These are phyloP conservation scores for Heterocephalus glaber DNA, from an alignment of 2,113 vertebrate species.

Conservation along the genomic window DNA sequence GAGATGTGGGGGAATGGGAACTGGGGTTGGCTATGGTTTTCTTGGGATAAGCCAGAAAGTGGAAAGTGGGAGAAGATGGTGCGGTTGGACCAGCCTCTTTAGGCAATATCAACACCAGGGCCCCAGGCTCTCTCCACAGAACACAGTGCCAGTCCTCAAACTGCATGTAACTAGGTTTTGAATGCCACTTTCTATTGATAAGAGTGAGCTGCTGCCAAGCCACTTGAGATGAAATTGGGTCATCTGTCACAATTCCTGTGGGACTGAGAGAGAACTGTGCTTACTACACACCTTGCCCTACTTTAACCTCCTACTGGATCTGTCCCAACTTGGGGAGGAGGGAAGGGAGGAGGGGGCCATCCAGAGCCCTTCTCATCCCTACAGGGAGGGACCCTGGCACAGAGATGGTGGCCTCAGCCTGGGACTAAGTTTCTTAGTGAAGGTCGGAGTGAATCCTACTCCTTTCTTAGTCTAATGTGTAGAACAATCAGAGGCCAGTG, in stretches of 20 bases:
- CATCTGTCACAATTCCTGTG: conserved; percentile 17
- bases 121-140: not conserved
- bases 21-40: not conserved
- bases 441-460: not conserved
- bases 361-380: not conserved
- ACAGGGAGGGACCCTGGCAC: not conserved
- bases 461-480: not conserved
- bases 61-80: not conserved
- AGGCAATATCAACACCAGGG: rapidly evolving
- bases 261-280: conserved; percentile 34
- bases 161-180: not conserved
- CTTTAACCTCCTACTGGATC: not conserved
- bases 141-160: not conserved
- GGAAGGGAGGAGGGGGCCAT: not conserved
- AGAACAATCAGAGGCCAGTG: not conserved
- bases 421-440: not conserved
- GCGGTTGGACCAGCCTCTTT: rapidly evolving
- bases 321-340: not conserved
- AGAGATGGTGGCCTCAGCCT: not conserved
- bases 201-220: conserved; percentile 24
- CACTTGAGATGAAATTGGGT: conserved; percentile 64
- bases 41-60: not conserved
- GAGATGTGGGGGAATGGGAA: not conserved
- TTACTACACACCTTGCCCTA: conserved; percentile 57
- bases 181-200: conserved; percentile 24